A percentile compares a stretch with the other conserved stretches of the same genome.
Conservation (phyloP, 2,797 vertebrate species). For the Hydrolagus colliei region DNA sequence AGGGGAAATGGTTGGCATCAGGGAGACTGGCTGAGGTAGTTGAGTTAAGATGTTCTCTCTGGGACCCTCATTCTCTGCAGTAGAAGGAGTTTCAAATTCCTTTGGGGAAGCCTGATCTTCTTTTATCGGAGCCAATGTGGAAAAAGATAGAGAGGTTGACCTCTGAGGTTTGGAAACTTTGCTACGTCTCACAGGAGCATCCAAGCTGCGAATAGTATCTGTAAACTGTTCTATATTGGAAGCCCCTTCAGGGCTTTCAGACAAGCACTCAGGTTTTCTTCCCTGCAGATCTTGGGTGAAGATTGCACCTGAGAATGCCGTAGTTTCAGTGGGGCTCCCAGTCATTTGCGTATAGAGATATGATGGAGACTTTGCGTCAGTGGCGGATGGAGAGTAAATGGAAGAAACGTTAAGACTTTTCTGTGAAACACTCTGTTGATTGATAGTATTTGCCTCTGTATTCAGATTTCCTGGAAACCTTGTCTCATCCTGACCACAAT, state of each 20-base stretch:
- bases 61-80: neutral
- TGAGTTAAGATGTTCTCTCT: constrained; percentile 23
- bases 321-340: too few species aligned
- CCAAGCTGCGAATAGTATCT: constrained; percentile 80
- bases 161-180: constrained; percentile 48
- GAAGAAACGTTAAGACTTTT: neutral
- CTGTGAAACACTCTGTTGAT: neutral
- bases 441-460: neutral
- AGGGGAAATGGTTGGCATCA: constrained; percentile 31
- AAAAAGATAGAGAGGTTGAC: constrained; percentile 40
- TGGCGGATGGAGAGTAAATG: too few species aligned
- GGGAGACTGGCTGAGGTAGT: neutral
- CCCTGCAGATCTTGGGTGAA: neutral
- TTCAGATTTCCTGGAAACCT: neutral
- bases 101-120: constrained; percentile 57
- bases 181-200: constrained; percentile 60
- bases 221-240: constrained; percentile 76
- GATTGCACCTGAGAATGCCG: neutral
- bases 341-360: neutral
- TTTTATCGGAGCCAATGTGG: constrained; percentile 70
- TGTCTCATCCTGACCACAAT: too few species aligned
- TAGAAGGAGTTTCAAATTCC: neutral
- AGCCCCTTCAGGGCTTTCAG: constrained; percentile 53
- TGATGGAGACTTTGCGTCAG: neutral
- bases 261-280: neutral